phyloP scores from a whole-genome alignment of 1,140 invertebrate genomes.

The Camponotus vicinus region DNA sequence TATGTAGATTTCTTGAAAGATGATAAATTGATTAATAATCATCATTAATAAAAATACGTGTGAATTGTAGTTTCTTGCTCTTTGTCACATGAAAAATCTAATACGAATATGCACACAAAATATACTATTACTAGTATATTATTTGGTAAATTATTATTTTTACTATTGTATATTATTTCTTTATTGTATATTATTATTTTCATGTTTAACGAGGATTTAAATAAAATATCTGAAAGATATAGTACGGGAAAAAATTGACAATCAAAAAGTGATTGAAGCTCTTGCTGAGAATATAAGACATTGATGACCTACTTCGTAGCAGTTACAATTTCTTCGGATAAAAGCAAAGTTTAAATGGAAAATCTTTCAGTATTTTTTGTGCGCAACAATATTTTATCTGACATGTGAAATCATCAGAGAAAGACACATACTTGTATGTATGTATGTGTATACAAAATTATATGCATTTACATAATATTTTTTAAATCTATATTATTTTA shows the following conservation, averaged over 20 bases:
- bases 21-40: background rate
- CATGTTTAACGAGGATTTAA: background rate
- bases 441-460: background rate
- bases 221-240: background rate
- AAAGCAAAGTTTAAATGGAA: conserved; percentile 21
- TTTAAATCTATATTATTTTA: background rate
- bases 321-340: background rate
- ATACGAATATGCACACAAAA: background rate
- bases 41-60: background rate
- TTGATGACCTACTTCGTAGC: conserved; percentile 9
- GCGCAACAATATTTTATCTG: background rate
- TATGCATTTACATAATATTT: background rate
- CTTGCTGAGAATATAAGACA: background rate
- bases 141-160: background rate
- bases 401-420: background rate
- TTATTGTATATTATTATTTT: background rate
- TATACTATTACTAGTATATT: background rate
- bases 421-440: background rate
- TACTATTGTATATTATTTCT: no score
- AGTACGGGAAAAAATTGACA: background rate
- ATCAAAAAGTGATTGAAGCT: background rate
- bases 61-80: background rate
- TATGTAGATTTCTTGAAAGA: no score
- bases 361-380: conserved; percentile 15
- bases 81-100: background rate